Percentiles rank a stretch among this genome's conserved stretches.
These are phyloP conservation scores for Myiozetetes cayanensis DNA, from an alignment of 2,113 vertebrate genomes.

Conservation along the genomic window DNA sequence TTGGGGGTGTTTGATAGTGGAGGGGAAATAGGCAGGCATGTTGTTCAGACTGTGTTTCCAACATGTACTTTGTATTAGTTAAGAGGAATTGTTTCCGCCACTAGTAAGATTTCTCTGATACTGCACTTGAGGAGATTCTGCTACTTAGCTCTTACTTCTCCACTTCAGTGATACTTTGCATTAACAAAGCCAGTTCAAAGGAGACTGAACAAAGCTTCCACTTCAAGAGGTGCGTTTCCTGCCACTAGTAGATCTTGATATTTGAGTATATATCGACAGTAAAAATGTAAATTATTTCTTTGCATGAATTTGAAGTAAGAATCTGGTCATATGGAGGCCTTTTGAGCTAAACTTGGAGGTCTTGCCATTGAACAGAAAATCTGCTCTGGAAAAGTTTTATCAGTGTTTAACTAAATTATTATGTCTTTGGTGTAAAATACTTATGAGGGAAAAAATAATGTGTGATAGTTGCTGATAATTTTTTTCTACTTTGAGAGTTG, in stretches of 20 bases:
- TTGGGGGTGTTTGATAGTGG: no score
- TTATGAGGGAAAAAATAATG: neutral
- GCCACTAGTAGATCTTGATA: neutral
- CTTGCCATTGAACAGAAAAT: neutral
- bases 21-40: neutral
- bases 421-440: neutral
- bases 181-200: neutral
- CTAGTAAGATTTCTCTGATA: neutral
- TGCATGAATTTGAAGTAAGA: neutral
- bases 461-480: neutral
- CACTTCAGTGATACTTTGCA: neutral
- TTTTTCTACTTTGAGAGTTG: neutral
- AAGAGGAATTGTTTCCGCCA: neutral
- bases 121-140: neutral
- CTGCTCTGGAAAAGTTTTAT: neutral
- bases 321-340: neutral
- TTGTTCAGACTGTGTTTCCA: neutral
- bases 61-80: neutral
- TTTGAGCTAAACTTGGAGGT: neutral
- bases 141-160: neutral
- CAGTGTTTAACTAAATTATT: neutral
- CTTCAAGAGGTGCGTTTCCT: neutral
- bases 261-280: neutral
- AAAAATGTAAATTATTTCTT: neutral
- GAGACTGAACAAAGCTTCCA: neutral